Evolutionary conservation across 1,140 invertebrate species (phyloP).

Genomic region (Drosophila simulans): DNA sequence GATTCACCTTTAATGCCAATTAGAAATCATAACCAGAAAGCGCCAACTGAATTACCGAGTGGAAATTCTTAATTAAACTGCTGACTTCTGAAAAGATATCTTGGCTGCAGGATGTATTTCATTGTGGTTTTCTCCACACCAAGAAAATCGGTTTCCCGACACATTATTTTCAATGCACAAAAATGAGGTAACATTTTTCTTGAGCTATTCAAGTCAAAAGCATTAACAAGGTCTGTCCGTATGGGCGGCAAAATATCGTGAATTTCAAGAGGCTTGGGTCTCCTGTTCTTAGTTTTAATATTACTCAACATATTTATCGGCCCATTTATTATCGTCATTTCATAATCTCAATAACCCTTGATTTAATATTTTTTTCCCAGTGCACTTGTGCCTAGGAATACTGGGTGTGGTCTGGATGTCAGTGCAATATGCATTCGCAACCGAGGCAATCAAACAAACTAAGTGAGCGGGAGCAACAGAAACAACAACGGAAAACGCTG

Average conservation of each 20-base stretch:
- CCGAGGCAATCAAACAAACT: conserved; percentile 67
- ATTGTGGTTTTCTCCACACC: not conserved
- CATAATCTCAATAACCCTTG: not conserved
- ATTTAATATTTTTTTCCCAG: not conserved
- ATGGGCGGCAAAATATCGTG: too few relatives aligned
- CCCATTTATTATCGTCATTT: not conserved
- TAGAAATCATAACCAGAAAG: conserved; percentile 48
- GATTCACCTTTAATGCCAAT: conserved; percentile 46
- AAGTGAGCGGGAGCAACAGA: conserved; percentile 26
- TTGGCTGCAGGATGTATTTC: conserved; percentile 5
- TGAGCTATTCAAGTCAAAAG: too few relatives aligned
- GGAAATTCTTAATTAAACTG: conserved; percentile 45
- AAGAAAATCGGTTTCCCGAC: not conserved
- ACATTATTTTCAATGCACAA: too few relatives aligned
- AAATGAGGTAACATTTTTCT: too few relatives aligned
- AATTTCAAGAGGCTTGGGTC: too few relatives aligned
- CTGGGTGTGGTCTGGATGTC: conserved; percentile 16
- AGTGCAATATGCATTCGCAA: conserved; percentile 59
- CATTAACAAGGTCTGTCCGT: too few relatives aligned
- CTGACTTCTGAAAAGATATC: conserved; percentile 18
- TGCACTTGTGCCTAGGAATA: conserved; percentile 10
- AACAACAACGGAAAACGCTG: conserved; percentile 24
- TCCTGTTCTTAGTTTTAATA: not conserved
- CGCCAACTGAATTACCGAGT: conserved; percentile 47
- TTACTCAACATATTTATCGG: not conserved